phyloP scores from a whole-genome alignment of 1,140 invertebrate genomes.

The Zophobas morio region DNA sequence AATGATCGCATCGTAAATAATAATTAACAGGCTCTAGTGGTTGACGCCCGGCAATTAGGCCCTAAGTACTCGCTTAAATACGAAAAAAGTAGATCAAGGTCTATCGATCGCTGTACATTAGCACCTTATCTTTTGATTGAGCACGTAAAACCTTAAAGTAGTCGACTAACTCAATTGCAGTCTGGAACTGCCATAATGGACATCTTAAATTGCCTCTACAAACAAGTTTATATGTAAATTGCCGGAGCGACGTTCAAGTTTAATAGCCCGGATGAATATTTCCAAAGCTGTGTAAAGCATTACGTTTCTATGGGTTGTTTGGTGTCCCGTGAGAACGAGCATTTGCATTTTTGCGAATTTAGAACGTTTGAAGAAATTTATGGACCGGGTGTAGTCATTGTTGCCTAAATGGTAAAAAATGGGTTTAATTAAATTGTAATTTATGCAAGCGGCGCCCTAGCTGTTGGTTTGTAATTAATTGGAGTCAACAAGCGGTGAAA shows the following conservation, averaged over 20 bases:
- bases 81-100: constrained; percentile 10
- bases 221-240: constrained; percentile 30
- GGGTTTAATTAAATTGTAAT: too few relatives aligned
- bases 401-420: too few relatives aligned
- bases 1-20: too few relatives aligned
- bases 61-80: neutral
- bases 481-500: too few relatives aligned
- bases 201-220: constrained; percentile 23
- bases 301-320: neutral
- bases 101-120: neutral
- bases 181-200: constrained; percentile 5
- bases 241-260: constrained; percentile 17
- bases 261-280: constrained; percentile 26
- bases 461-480: too few relatives aligned
- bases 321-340: too few relatives aligned
- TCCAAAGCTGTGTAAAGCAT: neutral
- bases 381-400: too few relatives aligned
- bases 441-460: too few relatives aligned
- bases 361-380: too few relatives aligned
- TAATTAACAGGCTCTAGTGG: too few relatives aligned
- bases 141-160: neutral
- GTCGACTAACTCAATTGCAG: constrained; percentile 12
- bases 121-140: neutral
- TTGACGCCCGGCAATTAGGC: too few relatives aligned
- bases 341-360: too few relatives aligned